Conservation (phyloP, 2,888 invertebrate species). For the Belgica antarctica region DNA sequence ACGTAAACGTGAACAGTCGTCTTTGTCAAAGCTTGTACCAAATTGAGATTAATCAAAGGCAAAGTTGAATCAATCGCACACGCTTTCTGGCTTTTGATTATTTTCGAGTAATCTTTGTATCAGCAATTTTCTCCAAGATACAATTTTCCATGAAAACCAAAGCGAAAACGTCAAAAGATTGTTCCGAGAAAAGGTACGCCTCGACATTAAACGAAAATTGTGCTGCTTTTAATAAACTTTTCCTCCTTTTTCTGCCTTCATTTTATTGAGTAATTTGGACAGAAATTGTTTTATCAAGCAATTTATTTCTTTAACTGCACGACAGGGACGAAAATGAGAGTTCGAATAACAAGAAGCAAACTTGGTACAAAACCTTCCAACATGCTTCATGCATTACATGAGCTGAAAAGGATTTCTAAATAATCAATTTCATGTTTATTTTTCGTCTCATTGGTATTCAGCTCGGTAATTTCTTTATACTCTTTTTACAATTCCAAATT, state of each 20-base stretch:
- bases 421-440: constrained; percentile 40
- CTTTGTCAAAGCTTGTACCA: background rate
- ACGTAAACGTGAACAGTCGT: too few relatives aligned
- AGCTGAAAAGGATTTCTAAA: constrained; percentile 21
- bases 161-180: background rate
- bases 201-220: constrained; percentile 11
- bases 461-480: constrained; percentile 32
- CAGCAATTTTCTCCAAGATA: constrained; percentile 11
- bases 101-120: constrained; percentile 12
- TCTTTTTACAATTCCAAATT: constrained; percentile 39
- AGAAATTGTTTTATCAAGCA: constrained; percentile 37
- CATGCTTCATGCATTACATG: constrained; percentile 22
- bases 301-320: constrained; percentile 20
- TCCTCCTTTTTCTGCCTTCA: background rate
- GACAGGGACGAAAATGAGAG: constrained; percentile 4
- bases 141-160: background rate
- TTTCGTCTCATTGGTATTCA: constrained; percentile 38
- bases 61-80: constrained; percentile 11
- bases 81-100: background rate
- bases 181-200: constrained; percentile 3
- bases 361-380: constrained; percentile 1
- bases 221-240: background rate
- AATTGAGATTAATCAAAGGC: background rate
- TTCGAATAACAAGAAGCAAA: constrained; percentile 2
- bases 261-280: constrained; percentile 23